phyloP scores from a whole-genome alignment of 2,113 vertebrate species.

The Callipepla californica region DNA sequence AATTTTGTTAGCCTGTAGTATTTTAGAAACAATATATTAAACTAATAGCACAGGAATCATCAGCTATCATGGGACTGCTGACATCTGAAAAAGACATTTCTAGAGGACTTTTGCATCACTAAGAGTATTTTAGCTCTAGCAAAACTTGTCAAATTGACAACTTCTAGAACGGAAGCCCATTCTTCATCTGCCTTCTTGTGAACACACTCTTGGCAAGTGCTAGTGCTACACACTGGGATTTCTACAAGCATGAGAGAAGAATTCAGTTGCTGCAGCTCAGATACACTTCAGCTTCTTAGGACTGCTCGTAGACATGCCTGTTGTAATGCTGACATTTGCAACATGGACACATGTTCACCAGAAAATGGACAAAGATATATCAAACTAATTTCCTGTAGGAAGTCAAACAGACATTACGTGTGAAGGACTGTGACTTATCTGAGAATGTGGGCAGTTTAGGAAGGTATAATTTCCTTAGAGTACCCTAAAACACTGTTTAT shows the following conservation, averaged over 20 bases:
- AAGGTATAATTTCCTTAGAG: neutral
- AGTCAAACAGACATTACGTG: neutral
- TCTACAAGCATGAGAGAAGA: neutral
- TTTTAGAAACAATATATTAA: neutral
- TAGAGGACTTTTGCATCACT: neutral
- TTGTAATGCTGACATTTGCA: conserved; percentile 21
- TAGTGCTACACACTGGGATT: neutral
- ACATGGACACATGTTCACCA: conserved; percentile 32
- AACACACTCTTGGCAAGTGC: neutral
- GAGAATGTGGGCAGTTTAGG: neutral
- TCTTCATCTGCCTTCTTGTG: neutral
- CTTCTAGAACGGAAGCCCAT: neutral
- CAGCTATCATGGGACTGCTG: neutral
- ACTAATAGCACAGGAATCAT: conserved; percentile 11
- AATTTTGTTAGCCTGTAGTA: too few species aligned
- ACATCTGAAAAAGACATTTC: neutral
- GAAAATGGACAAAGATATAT: conserved; percentile 21
- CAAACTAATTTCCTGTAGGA: conserved; percentile 57
- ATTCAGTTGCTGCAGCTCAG: neutral
- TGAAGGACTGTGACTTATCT: neutral
- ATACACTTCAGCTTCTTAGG: neutral
- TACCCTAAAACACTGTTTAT: neutral
- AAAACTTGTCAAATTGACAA: neutral
- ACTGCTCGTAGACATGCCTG: neutral
- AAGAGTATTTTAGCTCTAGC: neutral